Evolutionary conservation across 2,113 vertebrate genomes (phyloP), one percentile per base, ranked within the genome.

Genomic region (Zosterops japonicus): DNA sequence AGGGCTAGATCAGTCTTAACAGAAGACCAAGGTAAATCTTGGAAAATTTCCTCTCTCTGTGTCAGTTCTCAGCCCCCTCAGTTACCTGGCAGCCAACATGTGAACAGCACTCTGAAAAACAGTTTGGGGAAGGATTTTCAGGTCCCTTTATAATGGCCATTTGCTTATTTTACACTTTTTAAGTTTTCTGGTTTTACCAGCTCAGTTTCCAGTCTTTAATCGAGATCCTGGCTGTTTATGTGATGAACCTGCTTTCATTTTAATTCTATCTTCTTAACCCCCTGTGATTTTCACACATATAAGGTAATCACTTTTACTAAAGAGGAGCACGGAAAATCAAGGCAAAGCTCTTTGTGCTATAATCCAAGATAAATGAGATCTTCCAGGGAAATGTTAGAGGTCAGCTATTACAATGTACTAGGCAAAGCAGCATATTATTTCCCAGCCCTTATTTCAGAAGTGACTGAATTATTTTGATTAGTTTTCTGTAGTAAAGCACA

Each of bases 1-100:
- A 70, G 36, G 18, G 9, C 0, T 0, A 70, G 55, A 63, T 39
- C 41, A 55, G 0, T 33, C 27, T 53, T 50, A 35, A 29, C 4
- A 21, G 41, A 57, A 69, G 33, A 41, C 18, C 22, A 39, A 56
- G 22, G 17, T 61, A 69, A 80, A 61, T 31, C 14, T 78, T 36
- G 1, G 4, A 63, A 94, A 47, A 44, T n/a, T 69, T 74, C 25
- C 28, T 13, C 2, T 2, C 6, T 36, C 4, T 22, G 9, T 36
- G 9, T 14, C 44, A 16, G 4, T 44, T 84, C 14, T 53, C 53
- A 61, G 10, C 3, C 11, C 10, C 4, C 21, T 31, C 46, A 24
- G 17, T 42, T 65, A 31, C 29, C 7, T 64, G 63, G 28, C 12
- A 56, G 50, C 7, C 60, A 71, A 3, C 20, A 31, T 5, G 25